A percentile compares a stretch with the other conserved stretches of the same genome.
Evolutionary conservation across 2,797 vertebrate genomes (phyloP).

Genomic region (Notolabrus celidotus): DNA sequence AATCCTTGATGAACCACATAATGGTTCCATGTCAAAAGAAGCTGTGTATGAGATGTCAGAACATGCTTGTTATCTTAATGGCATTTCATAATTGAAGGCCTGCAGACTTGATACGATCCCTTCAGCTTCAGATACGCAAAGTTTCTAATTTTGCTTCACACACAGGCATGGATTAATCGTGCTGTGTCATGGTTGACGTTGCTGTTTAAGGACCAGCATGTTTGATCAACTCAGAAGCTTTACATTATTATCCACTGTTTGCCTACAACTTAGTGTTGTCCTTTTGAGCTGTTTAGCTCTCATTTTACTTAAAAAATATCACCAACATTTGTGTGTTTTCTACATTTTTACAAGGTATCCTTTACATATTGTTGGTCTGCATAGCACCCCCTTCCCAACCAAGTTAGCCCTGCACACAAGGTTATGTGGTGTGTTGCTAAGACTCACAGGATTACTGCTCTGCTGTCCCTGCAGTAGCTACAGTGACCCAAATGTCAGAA

Average conservation of each 20-base stretch:
- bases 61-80: conserved; percentile 1
- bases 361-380: conserved; percentile 9
- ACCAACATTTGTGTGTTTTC: no score
- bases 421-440: conserved; percentile 1
- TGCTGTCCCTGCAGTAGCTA: not conserved
- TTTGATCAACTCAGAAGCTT: no score
- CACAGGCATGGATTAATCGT: not conserved
- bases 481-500: conserved; percentile 21
- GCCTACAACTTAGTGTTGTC: no score
- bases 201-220: not conserved
- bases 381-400: not conserved
- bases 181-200: not conserved
- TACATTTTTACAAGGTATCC: conserved; percentile 1
- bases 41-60: conserved; percentile 3
- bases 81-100: conserved; percentile 2
- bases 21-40: not conserved
- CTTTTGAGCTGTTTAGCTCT: no score
- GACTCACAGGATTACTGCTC: conserved; percentile 15
- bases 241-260: no score
- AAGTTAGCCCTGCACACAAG: not conserved
- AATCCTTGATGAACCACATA: not conserved
- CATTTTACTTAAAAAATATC: no score
- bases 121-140: not conserved
- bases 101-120: conserved; percentile 7
- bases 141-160: conserved; percentile 9